Evolutionary conservation across 64 coral and sea anemone species (phyloP), one percentile per base, ranked within the genome.

Genomic region (Platygyra sinensis): DNA sequence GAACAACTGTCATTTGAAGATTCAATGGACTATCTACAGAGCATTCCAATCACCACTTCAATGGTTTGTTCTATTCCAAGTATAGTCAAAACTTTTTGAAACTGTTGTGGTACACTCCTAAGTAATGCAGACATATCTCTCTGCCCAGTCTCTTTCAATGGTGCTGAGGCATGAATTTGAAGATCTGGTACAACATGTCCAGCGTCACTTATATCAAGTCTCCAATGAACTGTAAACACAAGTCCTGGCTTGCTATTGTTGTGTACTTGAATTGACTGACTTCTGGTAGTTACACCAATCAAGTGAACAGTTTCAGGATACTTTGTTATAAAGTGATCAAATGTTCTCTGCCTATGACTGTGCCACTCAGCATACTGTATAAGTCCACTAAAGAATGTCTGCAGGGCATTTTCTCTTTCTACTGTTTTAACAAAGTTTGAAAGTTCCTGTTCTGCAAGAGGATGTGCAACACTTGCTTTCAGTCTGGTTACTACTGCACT

Each of bases 1-100:
- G 65, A 69, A 25, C 24, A 69, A 28, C 22, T n/a, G 20, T 15
- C 2, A 79, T 55, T 28, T 11, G 55, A 27, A 78, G 5, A 52
- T 19, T 20, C n/a, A 25, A 22, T 54, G 18, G 22, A 52, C 60
- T 85, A 62, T 72, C 57, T 67, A 60, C 49, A 32, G 13, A 94
- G 19, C 32, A 97, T 87, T 20, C 88, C 71, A n/a, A 97, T 74
- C 22, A 94, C 62, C 52, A 90, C 20, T 78, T 97, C 95, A 79
- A 97, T 82, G 65, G 95, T 82, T 60, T 97, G 75, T 32, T 97
- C 95, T 59, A 97, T 91, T 28, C 95, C 95, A 93, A 97, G 52
- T 69, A 77, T 38, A 73, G 88, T 90, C 20, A 97, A 60, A 55
- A 94, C 93, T 30, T 97, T 93, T 76, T 92, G 83, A 81, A 96